Conservation (phyloP, 1,140 invertebrate genomes). For the Drosophila navojoa region DNA sequence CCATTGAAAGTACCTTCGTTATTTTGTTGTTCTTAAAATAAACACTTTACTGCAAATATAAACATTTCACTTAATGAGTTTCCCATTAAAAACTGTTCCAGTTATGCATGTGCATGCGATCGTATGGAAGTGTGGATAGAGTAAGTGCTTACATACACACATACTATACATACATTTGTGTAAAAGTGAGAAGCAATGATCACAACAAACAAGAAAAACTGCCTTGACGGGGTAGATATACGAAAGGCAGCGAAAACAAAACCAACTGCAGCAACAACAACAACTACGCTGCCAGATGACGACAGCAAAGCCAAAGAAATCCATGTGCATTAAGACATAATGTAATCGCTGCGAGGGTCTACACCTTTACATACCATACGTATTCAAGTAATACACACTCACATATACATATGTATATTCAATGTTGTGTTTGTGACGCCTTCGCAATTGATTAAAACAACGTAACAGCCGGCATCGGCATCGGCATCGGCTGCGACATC, state of each 20-base stretch:
- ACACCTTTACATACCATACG: background rate
- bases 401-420: slow-evolving; percentile 3
- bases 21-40: slow-evolving; percentile 13
- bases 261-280: slow-evolving; percentile 12
- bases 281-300: slow-evolving; percentile 48
- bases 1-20: no score
- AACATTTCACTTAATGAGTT: background rate
- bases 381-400: background rate
- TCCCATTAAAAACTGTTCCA: slow-evolving; percentile 3
- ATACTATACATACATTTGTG: slow-evolving; percentile 6
- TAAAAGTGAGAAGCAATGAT: slow-evolving; percentile 48
- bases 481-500: no score
- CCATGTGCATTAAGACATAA: slow-evolving; percentile 32
- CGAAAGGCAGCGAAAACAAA: slow-evolving; percentile 21
- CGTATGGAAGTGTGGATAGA: slow-evolving; percentile 22
- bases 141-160: background rate
- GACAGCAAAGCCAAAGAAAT: slow-evolving; percentile 28
- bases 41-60: background rate
- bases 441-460: slow-evolving; percentile 75
- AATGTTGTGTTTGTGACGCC: slow-evolving; percentile 48
- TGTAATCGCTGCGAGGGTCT: slow-evolving; percentile 1
- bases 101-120: background rate
- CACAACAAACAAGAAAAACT: slow-evolving; percentile 75
- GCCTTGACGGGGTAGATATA: slow-evolving; percentile 46
- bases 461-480: slow-evolving; percentile 34